phyloP scores from a whole-genome alignment of 2,888 invertebrate genomes.

The Brachyptera putata region DNA sequence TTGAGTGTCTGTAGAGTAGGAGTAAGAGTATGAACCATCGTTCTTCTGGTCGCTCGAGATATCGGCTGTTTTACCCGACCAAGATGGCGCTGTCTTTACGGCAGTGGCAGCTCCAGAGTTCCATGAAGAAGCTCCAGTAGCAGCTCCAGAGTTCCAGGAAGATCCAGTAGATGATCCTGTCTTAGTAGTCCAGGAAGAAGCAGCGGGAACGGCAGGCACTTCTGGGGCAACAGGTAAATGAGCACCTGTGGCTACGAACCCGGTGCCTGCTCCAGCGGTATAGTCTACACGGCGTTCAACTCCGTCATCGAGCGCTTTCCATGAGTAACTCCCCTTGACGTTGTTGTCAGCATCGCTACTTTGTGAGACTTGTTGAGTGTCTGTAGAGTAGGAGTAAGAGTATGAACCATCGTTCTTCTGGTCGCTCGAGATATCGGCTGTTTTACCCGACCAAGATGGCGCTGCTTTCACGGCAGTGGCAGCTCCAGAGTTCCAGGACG shows the following conservation, averaged over 20 bases:
- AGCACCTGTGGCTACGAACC: conserved; percentile 36
- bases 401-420: conserved; percentile 35
- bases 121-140: background rate
- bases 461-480: background rate
- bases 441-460: background rate
- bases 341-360: conserved; percentile 39
- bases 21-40: conserved; percentile 40
- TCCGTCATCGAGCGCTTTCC: conserved; percentile 36
- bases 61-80: background rate
- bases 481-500: background rate
- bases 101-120: background rate
- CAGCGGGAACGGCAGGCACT: background rate
- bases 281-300: conserved; percentile 31
- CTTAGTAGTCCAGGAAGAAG: no score
- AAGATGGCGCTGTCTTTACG: background rate
- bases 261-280: conserved; percentile 35
- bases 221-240: conserved; percentile 35
- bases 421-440: background rate
- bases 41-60: background rate
- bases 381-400: conserved; percentile 34
- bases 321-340: conserved; percentile 35
- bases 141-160: no score
- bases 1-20: conserved; percentile 40
- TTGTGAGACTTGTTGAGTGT: conserved; percentile 33
- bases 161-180: no score